Evolutionary conservation across 1,140 invertebrate genomes (phyloP).

Genomic region (Caenorhabditis inopinata): DNA sequence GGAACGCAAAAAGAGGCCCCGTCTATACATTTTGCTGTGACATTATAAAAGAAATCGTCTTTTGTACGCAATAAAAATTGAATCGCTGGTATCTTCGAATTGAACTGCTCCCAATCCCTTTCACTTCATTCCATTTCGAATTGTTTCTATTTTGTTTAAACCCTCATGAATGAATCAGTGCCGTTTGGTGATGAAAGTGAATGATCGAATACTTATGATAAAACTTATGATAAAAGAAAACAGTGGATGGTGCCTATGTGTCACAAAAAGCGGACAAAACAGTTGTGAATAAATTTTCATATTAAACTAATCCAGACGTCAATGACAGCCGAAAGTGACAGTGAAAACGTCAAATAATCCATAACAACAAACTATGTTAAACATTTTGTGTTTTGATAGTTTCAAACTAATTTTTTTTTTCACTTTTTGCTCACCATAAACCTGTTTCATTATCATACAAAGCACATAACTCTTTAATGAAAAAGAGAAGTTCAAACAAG

Average conservation of each 20-base stretch:
- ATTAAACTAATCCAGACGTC: not conserved
- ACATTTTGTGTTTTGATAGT: too few species aligned
- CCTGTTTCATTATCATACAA: too few species aligned
- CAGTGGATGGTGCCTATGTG: not conserved
- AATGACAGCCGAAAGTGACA: not conserved
- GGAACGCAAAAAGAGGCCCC: not conserved
- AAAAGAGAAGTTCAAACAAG: too few species aligned
- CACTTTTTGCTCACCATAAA: too few species aligned
- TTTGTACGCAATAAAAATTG: conserved; percentile 19
- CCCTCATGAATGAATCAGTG: not conserved
- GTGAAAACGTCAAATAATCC: not conserved
- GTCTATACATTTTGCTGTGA: too few species aligned
- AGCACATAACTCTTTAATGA: too few species aligned
- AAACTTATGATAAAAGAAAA: not conserved
- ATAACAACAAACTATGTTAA: too few species aligned
- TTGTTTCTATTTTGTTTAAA: not conserved
- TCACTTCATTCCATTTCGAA: not conserved
- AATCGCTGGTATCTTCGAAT: conserved; percentile 13
- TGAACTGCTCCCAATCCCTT: conserved; percentile 9
- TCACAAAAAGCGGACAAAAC: too few species aligned
- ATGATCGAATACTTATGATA: not conserved
- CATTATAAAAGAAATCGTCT: not conserved
- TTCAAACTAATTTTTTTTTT: too few species aligned
- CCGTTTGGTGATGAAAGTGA: not conserved
- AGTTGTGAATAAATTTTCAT: not conserved